A percentile compares a stretch with the other conserved stretches of the same genome.
phyloP scores from a whole-genome alignment of 1,140 invertebrate genomes.

The Neodiprion pinetum region DNA sequence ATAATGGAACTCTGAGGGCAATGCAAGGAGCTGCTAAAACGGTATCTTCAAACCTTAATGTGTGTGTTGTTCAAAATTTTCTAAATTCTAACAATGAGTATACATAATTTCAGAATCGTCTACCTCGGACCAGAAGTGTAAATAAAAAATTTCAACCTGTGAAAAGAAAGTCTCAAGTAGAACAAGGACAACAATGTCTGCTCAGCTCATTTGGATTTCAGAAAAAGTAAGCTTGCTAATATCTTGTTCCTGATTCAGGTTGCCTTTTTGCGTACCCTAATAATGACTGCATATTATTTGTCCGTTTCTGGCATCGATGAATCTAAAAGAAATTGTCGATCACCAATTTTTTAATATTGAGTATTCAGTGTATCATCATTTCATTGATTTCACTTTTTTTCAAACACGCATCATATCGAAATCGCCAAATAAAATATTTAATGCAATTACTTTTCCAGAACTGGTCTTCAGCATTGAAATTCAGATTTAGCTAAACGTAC shows the following conservation, averaged over 20 bases:
- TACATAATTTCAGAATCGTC: not conserved
- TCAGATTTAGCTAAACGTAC: not conserved
- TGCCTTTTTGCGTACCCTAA: too few relatives aligned
- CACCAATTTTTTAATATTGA: too few relatives aligned
- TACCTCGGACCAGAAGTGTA: not conserved
- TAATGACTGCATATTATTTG: too few relatives aligned
- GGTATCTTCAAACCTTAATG: not conserved
- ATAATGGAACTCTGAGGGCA: not conserved
- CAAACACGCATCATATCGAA: too few relatives aligned
- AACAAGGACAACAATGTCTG: constrained; percentile 30
- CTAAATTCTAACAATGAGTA: constrained; percentile 10
- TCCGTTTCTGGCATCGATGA: too few relatives aligned
- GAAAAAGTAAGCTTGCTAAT: constrained; percentile 26
- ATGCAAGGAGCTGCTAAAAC: not conserved
- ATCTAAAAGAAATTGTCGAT: too few relatives aligned
- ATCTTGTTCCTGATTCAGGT: not conserved
- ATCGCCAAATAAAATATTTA: too few relatives aligned
- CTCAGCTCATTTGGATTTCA: constrained; percentile 35
- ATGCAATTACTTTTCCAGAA: not conserved
- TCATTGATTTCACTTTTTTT: too few relatives aligned
- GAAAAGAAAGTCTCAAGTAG: constrained; percentile 21
- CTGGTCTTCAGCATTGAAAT: not conserved
- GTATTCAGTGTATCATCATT: too few relatives aligned
- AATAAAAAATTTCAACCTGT: not conserved
- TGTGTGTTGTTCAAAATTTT: not conserved